phyloP scores from a whole-genome alignment of 2,797 vertebrate genomes.

The Pseudochirops corinnae region DNA sequence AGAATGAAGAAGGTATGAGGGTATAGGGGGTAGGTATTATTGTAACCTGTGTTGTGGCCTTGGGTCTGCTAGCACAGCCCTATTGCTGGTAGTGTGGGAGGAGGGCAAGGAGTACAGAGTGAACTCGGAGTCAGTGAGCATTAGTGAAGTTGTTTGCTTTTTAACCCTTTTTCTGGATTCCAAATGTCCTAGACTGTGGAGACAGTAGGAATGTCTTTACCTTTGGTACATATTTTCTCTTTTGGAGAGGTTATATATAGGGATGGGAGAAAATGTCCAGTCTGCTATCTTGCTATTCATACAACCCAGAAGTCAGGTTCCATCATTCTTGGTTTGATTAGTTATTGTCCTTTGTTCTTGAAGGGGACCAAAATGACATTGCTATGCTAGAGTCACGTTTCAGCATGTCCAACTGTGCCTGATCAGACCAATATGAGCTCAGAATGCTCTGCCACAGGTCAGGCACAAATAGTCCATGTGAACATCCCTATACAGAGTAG shows the following conservation, averaged over 20 bases:
- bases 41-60: background rate
- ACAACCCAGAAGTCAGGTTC: background rate
- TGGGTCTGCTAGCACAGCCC: background rate
- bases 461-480: too few species aligned
- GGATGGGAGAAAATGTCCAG: background rate
- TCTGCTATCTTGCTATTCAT: background rate
- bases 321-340: background rate
- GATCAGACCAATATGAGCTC: too few species aligned
- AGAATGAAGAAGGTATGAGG: background rate
- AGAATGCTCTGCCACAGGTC: too few species aligned
- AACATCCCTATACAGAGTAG: background rate
- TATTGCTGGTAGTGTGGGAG: background rate
- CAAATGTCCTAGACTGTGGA: background rate
- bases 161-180: background rate
- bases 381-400: too few species aligned
- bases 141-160: background rate
- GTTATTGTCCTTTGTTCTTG: too few species aligned
- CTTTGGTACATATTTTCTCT: background rate
- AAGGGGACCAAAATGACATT: too few species aligned
- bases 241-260: background rate
- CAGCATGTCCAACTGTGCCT: too few species aligned
- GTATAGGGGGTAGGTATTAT: background rate
- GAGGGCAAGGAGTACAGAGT: background rate
- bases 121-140: background rate
- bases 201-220: background rate